Conservation (phyloP, 2,797 vertebrate species). For the Chromobotia macracanthus region DNA sequence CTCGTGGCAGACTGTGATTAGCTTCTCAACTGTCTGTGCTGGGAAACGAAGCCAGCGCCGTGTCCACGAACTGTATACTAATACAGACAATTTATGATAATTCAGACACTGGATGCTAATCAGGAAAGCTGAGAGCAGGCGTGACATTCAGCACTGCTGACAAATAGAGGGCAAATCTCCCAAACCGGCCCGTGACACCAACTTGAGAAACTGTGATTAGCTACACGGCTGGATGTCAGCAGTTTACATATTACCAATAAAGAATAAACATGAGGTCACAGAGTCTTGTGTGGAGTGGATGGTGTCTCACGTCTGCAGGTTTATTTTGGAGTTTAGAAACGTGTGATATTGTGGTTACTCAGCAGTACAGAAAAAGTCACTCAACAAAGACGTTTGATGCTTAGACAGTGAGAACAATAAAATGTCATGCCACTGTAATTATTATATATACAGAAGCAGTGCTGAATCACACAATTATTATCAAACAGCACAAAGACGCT, state of each 20-base stretch:
- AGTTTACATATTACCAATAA: neutral
- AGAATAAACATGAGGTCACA: conserved; percentile 3
- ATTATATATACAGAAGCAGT: conserved; percentile 28
- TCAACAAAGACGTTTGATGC: conserved; percentile 1
- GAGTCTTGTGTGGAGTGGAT: conserved; percentile 22
- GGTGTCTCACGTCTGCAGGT: conserved; percentile 22
- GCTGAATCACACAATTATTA: conserved; percentile 25
- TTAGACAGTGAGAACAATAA: neutral
- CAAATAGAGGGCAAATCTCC: conserved; percentile 39
- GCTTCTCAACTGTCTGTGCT: conserved; percentile 9
- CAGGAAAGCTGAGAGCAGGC: neutral
- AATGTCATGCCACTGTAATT: conserved; percentile 20
- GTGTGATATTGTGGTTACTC: neutral
- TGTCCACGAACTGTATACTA: conserved; percentile 20
- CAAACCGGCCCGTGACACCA: conserved; percentile 28
- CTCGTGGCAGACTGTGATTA: conserved; percentile 31
- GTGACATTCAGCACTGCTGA: conserved; percentile 28
- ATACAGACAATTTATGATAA: conserved; percentile 38
- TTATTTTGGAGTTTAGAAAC: conserved; percentile 15
- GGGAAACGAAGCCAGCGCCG: conserved; percentile 21
- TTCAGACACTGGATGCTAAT: conserved; percentile 35
- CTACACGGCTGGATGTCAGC: neutral
- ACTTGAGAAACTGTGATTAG: conserved; percentile 13
- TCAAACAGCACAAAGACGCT: conserved; percentile 12
- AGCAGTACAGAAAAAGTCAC: conserved; percentile 15